Conservation (phyloP, 2,888 invertebrate genomes). For the Protonemura montana region DNA sequence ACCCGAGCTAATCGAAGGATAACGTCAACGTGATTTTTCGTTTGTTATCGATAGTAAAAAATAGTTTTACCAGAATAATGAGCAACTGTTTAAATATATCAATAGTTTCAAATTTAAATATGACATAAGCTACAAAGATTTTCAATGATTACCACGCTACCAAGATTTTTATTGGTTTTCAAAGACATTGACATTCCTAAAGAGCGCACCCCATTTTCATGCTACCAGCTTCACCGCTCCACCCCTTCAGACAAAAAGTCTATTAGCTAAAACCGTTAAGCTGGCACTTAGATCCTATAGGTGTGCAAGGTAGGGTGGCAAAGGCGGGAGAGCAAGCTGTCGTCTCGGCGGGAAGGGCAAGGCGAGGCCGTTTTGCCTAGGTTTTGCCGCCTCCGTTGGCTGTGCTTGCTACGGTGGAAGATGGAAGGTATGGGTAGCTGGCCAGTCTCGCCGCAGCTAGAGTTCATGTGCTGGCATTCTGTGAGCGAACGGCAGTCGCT, state of each 20-base stretch:
- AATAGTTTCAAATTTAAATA: not conserved
- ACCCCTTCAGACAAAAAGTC: not conserved
- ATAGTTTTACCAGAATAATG: not conserved
- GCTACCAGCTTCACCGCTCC: not conserved
- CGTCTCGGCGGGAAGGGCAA: not conserved
- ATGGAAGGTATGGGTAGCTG: too few relatives aligned
- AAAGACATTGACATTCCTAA: not conserved
- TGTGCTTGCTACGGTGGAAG: too few relatives aligned
- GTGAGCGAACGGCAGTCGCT: not conserved
- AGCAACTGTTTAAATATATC: not conserved
- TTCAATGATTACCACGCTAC: too few relatives aligned
- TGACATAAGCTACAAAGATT: too few relatives aligned
- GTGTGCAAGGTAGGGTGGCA: slow-evolving; percentile 7
- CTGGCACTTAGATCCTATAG: not conserved
- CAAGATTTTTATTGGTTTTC: too few relatives aligned
- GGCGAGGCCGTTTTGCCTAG: slow-evolving; percentile 7
- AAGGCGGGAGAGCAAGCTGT: not conserved
- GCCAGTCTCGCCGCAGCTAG: not conserved
- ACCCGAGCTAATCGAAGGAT: not conserved
- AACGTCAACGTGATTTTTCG: not conserved
- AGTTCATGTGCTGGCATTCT: not conserved
- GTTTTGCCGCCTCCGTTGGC: slow-evolving; percentile 1
- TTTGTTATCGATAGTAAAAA: not conserved
- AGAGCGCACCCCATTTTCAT: not conserved
- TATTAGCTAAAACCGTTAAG: not conserved